A percentile compares a stretch with the other conserved stretches of the same genome.
Evolutionary conservation across 1,140 invertebrate genomes (phyloP).

Genomic region (Sitodiplosis mosellana): DNA sequence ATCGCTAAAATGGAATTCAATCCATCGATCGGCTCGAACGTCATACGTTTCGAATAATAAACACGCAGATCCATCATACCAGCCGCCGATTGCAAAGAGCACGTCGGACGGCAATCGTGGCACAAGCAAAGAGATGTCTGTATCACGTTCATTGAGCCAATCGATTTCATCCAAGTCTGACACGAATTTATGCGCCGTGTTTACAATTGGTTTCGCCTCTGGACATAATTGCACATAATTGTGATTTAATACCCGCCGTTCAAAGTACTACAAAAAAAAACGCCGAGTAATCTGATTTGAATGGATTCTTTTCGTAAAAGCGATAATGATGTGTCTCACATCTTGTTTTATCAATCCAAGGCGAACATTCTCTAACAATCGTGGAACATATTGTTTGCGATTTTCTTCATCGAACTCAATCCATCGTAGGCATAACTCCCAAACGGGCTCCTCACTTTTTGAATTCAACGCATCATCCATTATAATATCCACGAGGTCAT

Average conservation of each 20-base stretch:
- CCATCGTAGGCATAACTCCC: constrained; percentile 36
- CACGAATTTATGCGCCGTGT: constrained; percentile 39
- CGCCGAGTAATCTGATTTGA: no score
- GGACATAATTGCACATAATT: constrained; percentile 42
- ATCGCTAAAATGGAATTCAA: constrained; percentile 33
- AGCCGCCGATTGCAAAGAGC: constrained; percentile 58
- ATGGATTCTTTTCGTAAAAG: constrained; percentile 1
- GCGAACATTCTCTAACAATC: constrained; percentile 60
- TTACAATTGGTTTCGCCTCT: constrained; percentile 41
- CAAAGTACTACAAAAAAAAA: constrained; percentile 27
- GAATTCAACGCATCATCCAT: constrained; percentile 59
- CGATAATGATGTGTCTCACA: constrained; percentile 14
- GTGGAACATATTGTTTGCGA: constrained; percentile 43
- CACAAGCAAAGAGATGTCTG: constrained; percentile 26
- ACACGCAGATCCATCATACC: constrained; percentile 60
- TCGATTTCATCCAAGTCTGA: constrained; percentile 30
- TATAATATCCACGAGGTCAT: constrained; percentile 49
- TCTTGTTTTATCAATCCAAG: constrained; percentile 71
- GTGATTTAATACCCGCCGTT: constrained; percentile 40
- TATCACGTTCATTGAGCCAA: background rate
- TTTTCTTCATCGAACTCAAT: constrained; percentile 38
- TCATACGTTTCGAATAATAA: constrained; percentile 65
- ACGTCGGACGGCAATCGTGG: constrained; percentile 49
- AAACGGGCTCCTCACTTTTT: constrained; percentile 34
- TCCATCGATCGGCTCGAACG: constrained; percentile 45